These are phyloP conservation scores for Diadema setosum DNA, from an alignment of 35 echinoderm and acorn worm species.

Conservation along the genomic window DNA sequence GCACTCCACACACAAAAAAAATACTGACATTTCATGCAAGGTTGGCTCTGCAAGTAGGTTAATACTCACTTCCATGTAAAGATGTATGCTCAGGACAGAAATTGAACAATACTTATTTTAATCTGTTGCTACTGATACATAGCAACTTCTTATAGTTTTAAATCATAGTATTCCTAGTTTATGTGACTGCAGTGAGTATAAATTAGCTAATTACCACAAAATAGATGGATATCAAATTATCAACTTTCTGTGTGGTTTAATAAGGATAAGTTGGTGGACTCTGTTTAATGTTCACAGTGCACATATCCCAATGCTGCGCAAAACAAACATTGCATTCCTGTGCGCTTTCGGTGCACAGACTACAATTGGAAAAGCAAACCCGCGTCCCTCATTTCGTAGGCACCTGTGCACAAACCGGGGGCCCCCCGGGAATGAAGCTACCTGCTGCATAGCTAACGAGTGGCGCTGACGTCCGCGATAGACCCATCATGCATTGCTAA, in stretches of 20 bases:
- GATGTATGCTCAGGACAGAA: too few species aligned
- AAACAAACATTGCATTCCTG: background rate
- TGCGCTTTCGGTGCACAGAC: background rate
- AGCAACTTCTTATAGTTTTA: too few species aligned
- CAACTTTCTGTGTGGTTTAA: background rate
- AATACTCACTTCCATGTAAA: background rate
- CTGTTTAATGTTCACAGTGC: background rate
- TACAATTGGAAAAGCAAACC: too few species aligned
- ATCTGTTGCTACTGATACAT: too few species aligned
- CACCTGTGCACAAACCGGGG: background rate
- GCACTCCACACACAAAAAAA: background rate
- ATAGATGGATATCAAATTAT: background rate
- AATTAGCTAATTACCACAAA: background rate
- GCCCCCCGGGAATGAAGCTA: constrained; percentile 6
- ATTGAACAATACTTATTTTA: too few species aligned
- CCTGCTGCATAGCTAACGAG: constrained; percentile 6
- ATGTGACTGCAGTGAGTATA: too few species aligned
- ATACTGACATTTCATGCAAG: background rate
- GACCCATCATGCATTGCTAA: constrained; percentile 31
- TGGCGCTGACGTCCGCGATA: background rate
- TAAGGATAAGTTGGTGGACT: background rate
- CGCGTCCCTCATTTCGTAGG: background rate
- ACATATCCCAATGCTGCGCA: background rate
- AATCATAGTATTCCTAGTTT: too few species aligned
- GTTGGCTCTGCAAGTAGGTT: background rate